phyloP scores from a whole-genome alignment of 2,113 vertebrate genomes.

The Tychaedon coryphoeus region DNA sequence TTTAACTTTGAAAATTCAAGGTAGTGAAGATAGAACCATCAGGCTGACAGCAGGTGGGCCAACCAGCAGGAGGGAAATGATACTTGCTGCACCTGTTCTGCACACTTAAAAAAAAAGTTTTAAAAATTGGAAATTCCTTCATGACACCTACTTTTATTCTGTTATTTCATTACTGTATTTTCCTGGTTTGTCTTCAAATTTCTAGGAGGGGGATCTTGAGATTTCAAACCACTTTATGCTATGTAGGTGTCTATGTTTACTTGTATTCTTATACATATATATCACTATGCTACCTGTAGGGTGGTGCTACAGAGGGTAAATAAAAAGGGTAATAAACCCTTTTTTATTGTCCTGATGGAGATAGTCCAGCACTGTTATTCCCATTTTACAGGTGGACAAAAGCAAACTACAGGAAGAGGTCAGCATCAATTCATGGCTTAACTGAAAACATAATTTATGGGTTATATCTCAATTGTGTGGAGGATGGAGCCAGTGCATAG shows the following conservation, averaged over 20 bases:
- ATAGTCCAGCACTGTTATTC: neutral
- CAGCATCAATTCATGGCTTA: neutral
- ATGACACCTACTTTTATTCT: neutral
- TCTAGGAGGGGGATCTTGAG: neutral
- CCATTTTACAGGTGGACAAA: neutral
- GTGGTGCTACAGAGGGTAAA: neutral
- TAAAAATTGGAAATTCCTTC: neutral
- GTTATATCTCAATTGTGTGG: neutral
- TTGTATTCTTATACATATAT: neutral
- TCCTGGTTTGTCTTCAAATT: neutral
- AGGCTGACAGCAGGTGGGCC: slow-evolving; percentile 66
- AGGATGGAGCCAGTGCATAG: neutral
- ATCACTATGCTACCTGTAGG: neutral
- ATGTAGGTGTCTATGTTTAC: neutral
- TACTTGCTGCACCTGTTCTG: slow-evolving; percentile 50
- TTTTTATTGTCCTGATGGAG: neutral
- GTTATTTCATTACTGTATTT: neutral
- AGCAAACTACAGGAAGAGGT: neutral
- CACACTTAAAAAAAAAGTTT: neutral
- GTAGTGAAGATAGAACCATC: slow-evolving; percentile 8
- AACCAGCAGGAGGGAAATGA: slow-evolving; percentile 54
- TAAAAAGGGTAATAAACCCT: neutral
- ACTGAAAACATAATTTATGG: neutral
- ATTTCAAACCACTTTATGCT: neutral
- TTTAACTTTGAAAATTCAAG: slow-evolving; percentile 16